Evolutionary conservation across 2,888 invertebrate genomes (phyloP).

Genomic region (Lasioglossum vierecki): DNA sequence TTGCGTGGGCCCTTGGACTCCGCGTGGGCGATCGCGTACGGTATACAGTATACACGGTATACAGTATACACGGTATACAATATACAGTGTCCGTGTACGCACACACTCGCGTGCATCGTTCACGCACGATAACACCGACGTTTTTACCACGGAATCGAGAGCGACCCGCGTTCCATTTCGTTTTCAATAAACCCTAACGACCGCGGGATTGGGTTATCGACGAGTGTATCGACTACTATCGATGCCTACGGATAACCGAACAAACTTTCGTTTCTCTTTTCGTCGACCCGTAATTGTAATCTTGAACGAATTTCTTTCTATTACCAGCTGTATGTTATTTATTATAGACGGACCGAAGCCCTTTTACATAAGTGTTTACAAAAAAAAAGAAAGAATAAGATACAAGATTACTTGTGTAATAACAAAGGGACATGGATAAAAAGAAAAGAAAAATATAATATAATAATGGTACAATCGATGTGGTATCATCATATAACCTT

Average conservation of each 20-base stretch:
- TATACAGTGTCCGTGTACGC: background rate
- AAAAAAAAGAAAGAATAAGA: no score
- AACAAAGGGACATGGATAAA: no score
- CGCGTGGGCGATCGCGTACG: constrained; percentile 59
- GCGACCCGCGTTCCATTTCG: constrained; percentile 42
- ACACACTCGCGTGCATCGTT: background rate
- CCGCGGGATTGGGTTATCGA: constrained; percentile 19
- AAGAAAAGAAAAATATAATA: no score
- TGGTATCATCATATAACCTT: no score
- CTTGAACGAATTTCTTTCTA: background rate
- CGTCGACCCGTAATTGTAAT: background rate
- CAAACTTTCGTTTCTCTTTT: background rate
- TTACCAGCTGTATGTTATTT: no score
- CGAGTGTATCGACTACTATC: constrained; percentile 36
- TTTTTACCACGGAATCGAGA: constrained; percentile 21
- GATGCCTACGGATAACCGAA: constrained; percentile 3
- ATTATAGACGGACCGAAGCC: no score
- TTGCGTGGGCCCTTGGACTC: constrained; percentile 64
- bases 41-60: background rate
- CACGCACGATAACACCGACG: constrained; percentile 32
- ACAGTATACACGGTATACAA: no score
- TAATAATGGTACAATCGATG: no score
- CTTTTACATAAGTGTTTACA: no score
- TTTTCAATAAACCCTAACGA: constrained; percentile 50
- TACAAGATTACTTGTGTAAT: no score